Conservation (phyloP, 1,140 invertebrate species). For the Saccostrea glomerata region DNA sequence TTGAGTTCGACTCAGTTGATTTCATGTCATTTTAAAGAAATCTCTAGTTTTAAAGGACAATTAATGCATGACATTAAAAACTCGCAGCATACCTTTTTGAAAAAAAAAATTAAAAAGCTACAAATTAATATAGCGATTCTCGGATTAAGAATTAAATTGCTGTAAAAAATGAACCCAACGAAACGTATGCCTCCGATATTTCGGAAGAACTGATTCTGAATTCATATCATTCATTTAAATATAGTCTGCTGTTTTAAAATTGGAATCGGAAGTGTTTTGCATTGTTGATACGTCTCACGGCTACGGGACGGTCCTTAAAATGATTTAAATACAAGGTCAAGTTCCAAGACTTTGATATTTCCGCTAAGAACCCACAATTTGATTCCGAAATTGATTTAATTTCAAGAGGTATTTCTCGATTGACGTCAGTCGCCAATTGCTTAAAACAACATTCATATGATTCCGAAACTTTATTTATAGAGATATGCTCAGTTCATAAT, state of each 20-base stretch:
- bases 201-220: not conserved
- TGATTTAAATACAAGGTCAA: conserved; percentile 35
- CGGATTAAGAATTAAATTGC: not conserved
- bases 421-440: not conserved
- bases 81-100: not conserved
- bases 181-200: not conserved
- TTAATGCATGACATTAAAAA: not conserved
- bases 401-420: not conserved
- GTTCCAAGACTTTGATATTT: conserved; percentile 27
- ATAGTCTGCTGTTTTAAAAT: conserved; percentile 21
- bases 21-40: conserved; percentile 25
- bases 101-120: not conserved
- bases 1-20: not conserved
- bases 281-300: conserved; percentile 5
- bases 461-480: not conserved
- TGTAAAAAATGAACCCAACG: not conserved
- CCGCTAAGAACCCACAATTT: not conserved
- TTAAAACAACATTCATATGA: conserved; percentile 20
- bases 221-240: conserved; percentile 8
- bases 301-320: conserved; percentile 22
- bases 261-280: conserved; percentile 22
- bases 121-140: not conserved
- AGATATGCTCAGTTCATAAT: not conserved
- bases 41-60: not conserved
- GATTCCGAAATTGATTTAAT: conserved; percentile 32